A percentile compares a stretch with the other conserved stretches of the same genome.
Evolutionary conservation across 2,113 vertebrate genomes (phyloP).

Genomic region (Equus quagga): DNA sequence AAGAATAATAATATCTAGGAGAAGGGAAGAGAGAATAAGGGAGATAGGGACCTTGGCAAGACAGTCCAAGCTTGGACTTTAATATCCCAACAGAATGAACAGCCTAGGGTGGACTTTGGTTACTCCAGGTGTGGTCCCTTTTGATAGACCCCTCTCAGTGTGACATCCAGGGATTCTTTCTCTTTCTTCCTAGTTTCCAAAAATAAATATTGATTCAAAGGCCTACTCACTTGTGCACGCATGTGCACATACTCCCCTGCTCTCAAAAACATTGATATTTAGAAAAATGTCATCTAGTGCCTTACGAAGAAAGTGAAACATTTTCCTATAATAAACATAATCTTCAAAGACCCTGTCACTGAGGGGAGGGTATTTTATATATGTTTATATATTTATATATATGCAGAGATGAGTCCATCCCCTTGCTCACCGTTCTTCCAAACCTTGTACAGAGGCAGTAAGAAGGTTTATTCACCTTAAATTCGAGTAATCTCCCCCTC

Average conservation of each 20-base stretch:
- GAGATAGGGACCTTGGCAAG: background rate
- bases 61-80: background rate
- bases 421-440: background rate
- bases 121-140: background rate
- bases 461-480: background rate
- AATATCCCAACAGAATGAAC: background rate
- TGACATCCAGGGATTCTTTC: background rate
- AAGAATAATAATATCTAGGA: background rate
- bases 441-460: background rate
- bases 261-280: background rate
- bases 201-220: background rate
- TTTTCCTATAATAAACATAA: background rate
- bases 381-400: too few species aligned
- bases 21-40: background rate
- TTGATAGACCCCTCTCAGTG: background rate
- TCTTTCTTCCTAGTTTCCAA: background rate
- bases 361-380: background rate
- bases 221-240: background rate
- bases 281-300: background rate
- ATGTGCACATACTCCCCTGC: background rate
- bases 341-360: background rate
- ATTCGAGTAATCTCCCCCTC: background rate
- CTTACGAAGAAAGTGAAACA: background rate
- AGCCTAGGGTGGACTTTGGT: background rate
- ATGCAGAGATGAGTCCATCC: background rate